Percentiles rank a stretch among this genome's conserved stretches.
These are phyloP conservation scores for Ictalurus punctatus DNA, from an alignment of 2,113 vertebrate genomes.

Conservation along the genomic window DNA sequence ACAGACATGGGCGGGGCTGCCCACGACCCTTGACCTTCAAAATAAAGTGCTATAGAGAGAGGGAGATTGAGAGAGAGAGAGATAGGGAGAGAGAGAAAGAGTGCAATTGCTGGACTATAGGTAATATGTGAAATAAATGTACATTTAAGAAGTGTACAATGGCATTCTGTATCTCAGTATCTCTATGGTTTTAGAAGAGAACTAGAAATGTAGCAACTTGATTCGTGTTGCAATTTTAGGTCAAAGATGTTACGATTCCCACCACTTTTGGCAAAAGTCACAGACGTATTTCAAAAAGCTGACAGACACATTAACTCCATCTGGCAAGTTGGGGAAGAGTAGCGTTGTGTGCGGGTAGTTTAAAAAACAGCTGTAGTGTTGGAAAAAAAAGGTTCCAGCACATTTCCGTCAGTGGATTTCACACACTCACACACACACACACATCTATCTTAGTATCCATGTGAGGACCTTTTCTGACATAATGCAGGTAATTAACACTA, in stretches of 20 bases:
- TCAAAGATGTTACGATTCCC: slow-evolving; percentile 26
- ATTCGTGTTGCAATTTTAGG: not conserved
- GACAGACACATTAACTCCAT: slow-evolving; percentile 42
- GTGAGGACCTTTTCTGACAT: not conserved
- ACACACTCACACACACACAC: not conserved
- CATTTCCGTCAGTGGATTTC: slow-evolving; percentile 33
- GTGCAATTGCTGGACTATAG: not conserved
- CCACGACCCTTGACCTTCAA: slow-evolving; percentile 38
- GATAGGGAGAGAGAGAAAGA: not conserved
- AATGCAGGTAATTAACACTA: not conserved
- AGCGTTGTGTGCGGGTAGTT: slow-evolving; percentile 46
- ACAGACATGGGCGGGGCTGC: slow-evolving; percentile 53
- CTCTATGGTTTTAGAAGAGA: not conserved
- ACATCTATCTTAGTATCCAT: not conserved
- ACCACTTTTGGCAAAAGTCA: slow-evolving; percentile 1
- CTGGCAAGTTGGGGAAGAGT: slow-evolving; percentile 40
- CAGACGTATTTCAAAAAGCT: slow-evolving; percentile 37
- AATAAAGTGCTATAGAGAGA: slow-evolving; percentile 17
- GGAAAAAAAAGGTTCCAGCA: slow-evolving; percentile 42
- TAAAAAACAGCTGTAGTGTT: slow-evolving; percentile 45
- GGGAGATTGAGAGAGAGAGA: not conserved
- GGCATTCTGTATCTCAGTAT: not conserved
- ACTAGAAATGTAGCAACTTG: not conserved
- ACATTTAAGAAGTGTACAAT: not conserved
- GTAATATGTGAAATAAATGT: not conserved